Evolutionary conservation across 2,113 vertebrate species (phyloP).

Genomic region (Pandion haliaetus): DNA sequence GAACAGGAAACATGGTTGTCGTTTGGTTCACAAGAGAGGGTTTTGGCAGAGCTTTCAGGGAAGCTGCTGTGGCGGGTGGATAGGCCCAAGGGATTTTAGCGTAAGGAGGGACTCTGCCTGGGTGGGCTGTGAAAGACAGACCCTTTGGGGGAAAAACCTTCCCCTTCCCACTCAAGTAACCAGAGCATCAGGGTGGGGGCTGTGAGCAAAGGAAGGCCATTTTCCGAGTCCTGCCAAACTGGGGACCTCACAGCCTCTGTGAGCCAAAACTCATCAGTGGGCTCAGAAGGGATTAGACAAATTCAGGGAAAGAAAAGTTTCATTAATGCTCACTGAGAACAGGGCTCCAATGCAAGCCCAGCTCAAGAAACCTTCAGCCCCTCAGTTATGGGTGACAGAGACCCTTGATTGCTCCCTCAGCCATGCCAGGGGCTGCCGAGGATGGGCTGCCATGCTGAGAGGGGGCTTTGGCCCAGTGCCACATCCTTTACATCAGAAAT

Average conservation of each 20-base stretch:
- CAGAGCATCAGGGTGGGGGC: background rate
- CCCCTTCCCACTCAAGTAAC: background rate
- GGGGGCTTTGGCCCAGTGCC: background rate
- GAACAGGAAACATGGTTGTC: background rate
- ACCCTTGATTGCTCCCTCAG: background rate
- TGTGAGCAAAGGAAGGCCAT: background rate
- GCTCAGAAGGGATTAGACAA: background rate
- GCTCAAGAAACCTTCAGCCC: background rate
- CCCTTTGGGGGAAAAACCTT: background rate
- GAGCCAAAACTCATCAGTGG: background rate
- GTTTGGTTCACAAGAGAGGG: background rate
- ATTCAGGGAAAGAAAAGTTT: background rate
- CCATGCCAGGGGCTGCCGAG: background rate
- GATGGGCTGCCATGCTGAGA: no score
- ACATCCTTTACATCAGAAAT: background rate
- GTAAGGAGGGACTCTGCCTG: background rate
- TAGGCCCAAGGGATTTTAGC: background rate
- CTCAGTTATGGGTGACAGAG: background rate
- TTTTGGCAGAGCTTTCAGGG: background rate
- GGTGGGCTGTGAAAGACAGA: background rate
- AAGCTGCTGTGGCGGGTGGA: background rate
- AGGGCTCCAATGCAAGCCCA: background rate
- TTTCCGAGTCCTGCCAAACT: background rate
- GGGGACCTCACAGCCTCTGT: background rate
- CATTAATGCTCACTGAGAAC: background rate